Evolutionary conservation across 2,113 vertebrate species (phyloP).

Genomic region (Sinocyclocheilus rhinocerous): DNA sequence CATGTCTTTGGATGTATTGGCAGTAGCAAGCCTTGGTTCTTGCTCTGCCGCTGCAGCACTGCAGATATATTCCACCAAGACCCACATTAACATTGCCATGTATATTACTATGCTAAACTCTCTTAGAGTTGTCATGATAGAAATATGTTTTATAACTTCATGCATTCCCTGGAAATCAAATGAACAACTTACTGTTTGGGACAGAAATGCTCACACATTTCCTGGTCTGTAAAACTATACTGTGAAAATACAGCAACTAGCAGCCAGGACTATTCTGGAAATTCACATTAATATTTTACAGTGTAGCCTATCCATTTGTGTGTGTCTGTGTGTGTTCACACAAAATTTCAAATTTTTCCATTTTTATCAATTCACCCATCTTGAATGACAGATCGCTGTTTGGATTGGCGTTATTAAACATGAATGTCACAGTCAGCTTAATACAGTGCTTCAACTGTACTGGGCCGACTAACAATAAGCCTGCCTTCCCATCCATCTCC

Average conservation of each 20-base stretch:
- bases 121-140: not conserved
- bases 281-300: not conserved
- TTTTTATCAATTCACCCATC: not conserved
- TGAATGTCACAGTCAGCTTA: conserved; percentile 24
- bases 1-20: not conserved
- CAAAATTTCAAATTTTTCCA: conserved; percentile 5
- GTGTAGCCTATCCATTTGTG: no score
- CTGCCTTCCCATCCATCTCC: not conserved
- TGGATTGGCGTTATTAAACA: conserved; percentile 17
- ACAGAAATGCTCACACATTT: not conserved
- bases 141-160: not conserved
- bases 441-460: conserved; percentile 27
- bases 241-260: not conserved
- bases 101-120: not conserved
- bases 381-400: not conserved
- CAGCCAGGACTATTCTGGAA: not conserved
- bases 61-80: not conserved
- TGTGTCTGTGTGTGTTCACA: no score
- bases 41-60: not conserved
- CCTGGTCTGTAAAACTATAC: not conserved
- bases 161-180: not conserved
- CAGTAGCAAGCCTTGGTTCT: not conserved
- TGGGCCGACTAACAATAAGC: not conserved
- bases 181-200: not conserved
- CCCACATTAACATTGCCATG: not conserved